Percentiles rank a stretch among this genome's conserved stretches.
Conservation (phyloP, 1,140 invertebrate species). For the Pinna nobilis region DNA sequence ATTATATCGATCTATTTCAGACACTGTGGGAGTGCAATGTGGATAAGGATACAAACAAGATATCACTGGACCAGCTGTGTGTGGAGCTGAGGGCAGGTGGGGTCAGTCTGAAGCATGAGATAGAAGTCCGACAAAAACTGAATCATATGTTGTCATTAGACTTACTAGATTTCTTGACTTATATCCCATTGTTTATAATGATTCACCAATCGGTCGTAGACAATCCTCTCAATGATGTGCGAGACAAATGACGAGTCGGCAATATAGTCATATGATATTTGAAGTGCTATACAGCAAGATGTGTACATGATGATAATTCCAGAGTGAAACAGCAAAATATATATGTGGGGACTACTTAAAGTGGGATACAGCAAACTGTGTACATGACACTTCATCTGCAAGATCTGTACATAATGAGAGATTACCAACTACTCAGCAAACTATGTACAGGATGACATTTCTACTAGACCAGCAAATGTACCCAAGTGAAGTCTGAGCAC, state of each 20-base stretch:
- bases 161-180: conserved; percentile 71
- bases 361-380: no score
- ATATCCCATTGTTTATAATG: conserved; percentile 72
- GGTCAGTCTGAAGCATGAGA: conserved; percentile 63
- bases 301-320: no score
- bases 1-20: conserved; percentile 49
- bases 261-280: no score
- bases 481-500: no score
- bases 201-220: conserved; percentile 69
- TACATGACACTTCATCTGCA: no score
- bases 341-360: no score
- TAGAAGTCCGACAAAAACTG: conserved; percentile 62
- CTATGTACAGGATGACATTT: no score
- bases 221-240: conserved; percentile 63
- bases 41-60: conserved; percentile 63
- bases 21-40: conserved; percentile 72
- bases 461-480: no score
- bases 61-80: conserved; percentile 66
- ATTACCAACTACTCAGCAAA: no score
- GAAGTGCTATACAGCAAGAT: no score
- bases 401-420: no score
- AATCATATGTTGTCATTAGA: conserved; percentile 62
- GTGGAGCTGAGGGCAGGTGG: conserved; percentile 71
- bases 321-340: no score
- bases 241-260: conserved; percentile 28